phyloP scores from a whole-genome alignment of 2,113 vertebrate species.

The Geothlypis trichas region DNA sequence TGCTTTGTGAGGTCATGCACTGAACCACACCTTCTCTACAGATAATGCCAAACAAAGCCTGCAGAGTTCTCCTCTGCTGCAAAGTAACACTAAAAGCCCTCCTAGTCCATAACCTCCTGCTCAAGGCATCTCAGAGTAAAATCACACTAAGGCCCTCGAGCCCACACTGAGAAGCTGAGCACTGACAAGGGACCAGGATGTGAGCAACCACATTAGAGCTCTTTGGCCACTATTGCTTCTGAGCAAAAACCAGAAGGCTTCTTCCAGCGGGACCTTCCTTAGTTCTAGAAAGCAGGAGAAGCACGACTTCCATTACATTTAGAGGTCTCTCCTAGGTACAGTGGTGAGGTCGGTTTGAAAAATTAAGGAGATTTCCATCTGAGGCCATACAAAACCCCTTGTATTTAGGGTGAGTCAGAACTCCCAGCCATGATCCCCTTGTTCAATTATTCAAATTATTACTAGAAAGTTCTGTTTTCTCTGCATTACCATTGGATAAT shows the following conservation, averaged over 20 bases:
- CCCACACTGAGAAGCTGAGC: neutral
- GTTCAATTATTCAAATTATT: too few species aligned
- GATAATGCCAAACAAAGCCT: rapidly evolving
- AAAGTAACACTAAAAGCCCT: neutral
- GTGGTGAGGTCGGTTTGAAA: too few species aligned
- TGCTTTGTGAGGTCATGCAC: neutral
- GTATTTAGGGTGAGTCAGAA: too few species aligned
- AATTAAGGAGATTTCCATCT: too few species aligned
- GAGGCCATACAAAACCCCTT: too few species aligned
- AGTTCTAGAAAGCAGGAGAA: neutral
- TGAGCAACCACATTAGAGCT: neutral
- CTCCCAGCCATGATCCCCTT: too few species aligned
- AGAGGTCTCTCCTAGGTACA: rapidly evolving
- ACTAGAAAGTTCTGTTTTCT: too few species aligned
- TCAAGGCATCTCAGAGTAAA: neutral
- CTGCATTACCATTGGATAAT: too few species aligned
- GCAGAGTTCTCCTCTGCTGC: neutral
- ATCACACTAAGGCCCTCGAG: rapidly evolving
- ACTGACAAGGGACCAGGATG: neutral
- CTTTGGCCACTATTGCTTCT: neutral
- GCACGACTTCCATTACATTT: neutral
- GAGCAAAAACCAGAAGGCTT: neutral
- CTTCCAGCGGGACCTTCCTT: neutral
- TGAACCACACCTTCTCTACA: too few species aligned
- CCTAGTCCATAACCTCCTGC: rapidly evolving